Percentiles rank a stretch among this genome's conserved stretches.
phyloP scores from a whole-genome alignment of 2,113 vertebrate species.

The Boulengeromyrus knoepffleri region DNA sequence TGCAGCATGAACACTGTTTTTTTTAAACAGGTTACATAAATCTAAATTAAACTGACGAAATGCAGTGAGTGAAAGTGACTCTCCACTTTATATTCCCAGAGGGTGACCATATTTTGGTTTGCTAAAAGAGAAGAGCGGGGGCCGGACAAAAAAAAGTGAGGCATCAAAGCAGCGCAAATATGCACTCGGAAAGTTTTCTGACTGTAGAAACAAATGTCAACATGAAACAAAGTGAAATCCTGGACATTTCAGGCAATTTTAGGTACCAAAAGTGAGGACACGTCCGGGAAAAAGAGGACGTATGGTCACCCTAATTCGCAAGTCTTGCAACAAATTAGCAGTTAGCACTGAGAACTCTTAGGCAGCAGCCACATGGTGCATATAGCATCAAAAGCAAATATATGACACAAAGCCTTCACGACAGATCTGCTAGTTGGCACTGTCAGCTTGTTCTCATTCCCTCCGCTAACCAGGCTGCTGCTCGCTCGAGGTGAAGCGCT shows the following conservation, averaged over 20 bases:
- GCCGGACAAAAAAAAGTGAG: neutral
- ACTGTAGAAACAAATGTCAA: neutral
- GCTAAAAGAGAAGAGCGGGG: neutral
- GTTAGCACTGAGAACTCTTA: neutral
- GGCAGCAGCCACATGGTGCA: neutral
- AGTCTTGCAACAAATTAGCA: neutral
- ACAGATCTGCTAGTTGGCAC: neutral
- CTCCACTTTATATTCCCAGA: neutral
- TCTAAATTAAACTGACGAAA: neutral
- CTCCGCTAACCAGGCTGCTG: neutral
- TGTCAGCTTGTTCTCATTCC: neutral
- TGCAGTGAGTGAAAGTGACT: neutral
- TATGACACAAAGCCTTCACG: neutral
- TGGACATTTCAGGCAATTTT: neutral
- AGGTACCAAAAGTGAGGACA: neutral
- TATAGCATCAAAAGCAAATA: neutral
- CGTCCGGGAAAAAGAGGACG: neutral
- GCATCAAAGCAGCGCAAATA: neutral
- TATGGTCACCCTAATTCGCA: neutral
- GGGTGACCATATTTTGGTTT: neutral
- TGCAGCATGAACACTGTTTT: neutral
- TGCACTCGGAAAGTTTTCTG: neutral
- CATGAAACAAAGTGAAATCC: neutral
- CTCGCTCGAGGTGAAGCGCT: conserved; percentile 30
- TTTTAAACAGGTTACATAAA: neutral